phyloP scores from a whole-genome alignment of 2,888 invertebrate species.

The Coelogynopora nodosa region DNA sequence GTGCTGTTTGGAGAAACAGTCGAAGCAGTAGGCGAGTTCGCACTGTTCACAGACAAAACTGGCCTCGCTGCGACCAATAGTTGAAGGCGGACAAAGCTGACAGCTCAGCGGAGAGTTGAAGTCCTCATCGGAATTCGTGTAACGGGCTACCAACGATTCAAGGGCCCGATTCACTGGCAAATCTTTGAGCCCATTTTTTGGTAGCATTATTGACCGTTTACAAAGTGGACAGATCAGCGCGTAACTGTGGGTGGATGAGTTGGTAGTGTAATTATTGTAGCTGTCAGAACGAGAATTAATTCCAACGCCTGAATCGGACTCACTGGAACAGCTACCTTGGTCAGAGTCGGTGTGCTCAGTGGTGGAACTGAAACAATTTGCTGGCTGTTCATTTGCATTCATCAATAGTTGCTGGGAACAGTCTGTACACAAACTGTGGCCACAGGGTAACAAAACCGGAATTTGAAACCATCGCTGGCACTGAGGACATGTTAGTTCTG shows the following conservation, averaged over 20 bases:
- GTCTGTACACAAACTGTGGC: slow-evolving; percentile 78
- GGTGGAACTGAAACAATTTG: neutral
- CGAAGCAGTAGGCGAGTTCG: slow-evolving; percentile 79
- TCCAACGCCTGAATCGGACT: slow-evolving; percentile 86
- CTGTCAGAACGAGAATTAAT: neutral
- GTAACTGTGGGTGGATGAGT: neutral
- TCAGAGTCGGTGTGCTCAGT: slow-evolving; percentile 63
- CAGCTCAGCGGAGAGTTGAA: neutral
- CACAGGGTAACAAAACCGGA: slow-evolving; percentile 85
- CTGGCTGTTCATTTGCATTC: neutral
- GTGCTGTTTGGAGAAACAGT: slow-evolving; percentile 85
- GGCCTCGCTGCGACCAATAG: neutral
- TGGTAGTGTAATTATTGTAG: neutral
- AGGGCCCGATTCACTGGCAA: neutral
- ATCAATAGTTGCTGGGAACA: slow-evolving; percentile 68
- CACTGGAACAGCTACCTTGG: slow-evolving; percentile 85
- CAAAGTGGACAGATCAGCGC: neutral
- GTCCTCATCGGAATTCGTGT: neutral
- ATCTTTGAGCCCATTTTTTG: neutral
- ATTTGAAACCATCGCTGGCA: slow-evolving; percentile 88
- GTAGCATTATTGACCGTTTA: neutral
- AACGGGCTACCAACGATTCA: neutral
- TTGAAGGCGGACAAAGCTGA: neutral
- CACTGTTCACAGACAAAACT: slow-evolving; percentile 58
- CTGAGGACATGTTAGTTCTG: slow-evolving; percentile 87